Evolutionary conservation across 2,113 vertebrate species (phyloP).

Genomic region (Leptocoma aspasia): DNA sequence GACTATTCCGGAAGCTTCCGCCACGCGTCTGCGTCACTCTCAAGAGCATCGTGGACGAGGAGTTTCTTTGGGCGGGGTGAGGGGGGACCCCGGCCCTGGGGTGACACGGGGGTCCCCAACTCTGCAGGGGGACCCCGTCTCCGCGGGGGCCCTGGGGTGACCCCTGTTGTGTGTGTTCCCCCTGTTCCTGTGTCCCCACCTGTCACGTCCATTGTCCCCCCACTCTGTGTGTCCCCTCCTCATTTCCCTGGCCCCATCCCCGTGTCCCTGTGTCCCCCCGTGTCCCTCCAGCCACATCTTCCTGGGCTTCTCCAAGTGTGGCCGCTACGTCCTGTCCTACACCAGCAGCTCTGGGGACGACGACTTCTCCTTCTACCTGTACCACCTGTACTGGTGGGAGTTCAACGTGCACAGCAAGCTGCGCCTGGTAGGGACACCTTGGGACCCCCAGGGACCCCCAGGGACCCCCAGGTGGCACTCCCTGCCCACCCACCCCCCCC

Average conservation of each 20-base stretch:
- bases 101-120: too few species aligned
- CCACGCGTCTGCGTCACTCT: constrained; percentile 88
- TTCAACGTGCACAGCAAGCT: constrained; percentile 92
- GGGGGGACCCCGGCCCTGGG: neutral
- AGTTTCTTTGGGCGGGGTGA: constrained; percentile 88
- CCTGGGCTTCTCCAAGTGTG: constrained; percentile 92
- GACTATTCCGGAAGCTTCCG: constrained; percentile 87
- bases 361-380: constrained; percentile 88
- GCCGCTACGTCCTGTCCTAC: constrained; percentile 92
- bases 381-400: constrained; percentile 95
- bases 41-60: constrained; percentile 90
- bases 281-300: constrained; percentile 84
- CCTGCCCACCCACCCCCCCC: too few species aligned
- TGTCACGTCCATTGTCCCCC: too few species aligned
- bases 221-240: rapidly evolving
- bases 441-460: too few species aligned
- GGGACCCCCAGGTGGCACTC: too few species aligned
- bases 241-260: too few species aligned
- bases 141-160: too few species aligned
- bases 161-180: neutral
- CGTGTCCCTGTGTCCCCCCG: neutral
- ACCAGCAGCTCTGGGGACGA: constrained; percentile 88
- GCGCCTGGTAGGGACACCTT: constrained; percentile 72
- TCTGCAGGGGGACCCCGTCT: neutral
- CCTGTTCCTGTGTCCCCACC: rapidly evolving